Percentiles rank a stretch among this genome's conserved stretches.
phyloP scores from a whole-genome alignment of 2,113 vertebrate genomes.

The Serilophus lunatus region DNA sequence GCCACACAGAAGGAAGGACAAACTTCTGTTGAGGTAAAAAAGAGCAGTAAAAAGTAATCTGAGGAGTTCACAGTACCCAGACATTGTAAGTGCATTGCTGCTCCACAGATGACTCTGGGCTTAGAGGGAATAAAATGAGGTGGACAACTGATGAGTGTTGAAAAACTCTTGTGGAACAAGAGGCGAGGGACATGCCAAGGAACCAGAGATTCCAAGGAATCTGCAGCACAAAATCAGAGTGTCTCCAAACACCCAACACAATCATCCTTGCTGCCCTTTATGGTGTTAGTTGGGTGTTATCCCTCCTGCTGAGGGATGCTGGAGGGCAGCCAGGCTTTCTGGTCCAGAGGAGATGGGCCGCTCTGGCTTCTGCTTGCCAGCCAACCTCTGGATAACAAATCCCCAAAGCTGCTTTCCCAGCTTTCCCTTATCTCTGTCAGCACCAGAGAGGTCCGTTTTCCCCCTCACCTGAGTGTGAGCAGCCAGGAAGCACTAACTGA shows the following conservation, averaged over 20 bases:
- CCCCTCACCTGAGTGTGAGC: neutral
- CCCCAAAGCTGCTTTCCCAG: neutral
- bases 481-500: neutral
- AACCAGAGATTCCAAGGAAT: neutral
- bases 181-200: neutral
- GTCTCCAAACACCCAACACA: accelerated
- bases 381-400: accelerated
- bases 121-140: neutral
- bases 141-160: neutral
- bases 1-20: neutral
- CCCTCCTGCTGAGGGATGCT: neutral
- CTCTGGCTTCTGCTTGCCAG: neutral
- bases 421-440: neutral
- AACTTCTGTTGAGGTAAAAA: neutral
- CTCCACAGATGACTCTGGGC: neutral
- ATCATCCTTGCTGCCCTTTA: neutral
- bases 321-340: neutral
- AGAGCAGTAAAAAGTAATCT: neutral
- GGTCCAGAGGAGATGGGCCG: neutral
- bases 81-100: neutral
- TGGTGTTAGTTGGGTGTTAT: accelerated
- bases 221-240: neutral
- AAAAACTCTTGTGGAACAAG: neutral
- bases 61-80: neutral
- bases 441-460: neutral